Conservation (phyloP, 2,797 vertebrate genomes). For the Bradypodion ventrale region DNA sequence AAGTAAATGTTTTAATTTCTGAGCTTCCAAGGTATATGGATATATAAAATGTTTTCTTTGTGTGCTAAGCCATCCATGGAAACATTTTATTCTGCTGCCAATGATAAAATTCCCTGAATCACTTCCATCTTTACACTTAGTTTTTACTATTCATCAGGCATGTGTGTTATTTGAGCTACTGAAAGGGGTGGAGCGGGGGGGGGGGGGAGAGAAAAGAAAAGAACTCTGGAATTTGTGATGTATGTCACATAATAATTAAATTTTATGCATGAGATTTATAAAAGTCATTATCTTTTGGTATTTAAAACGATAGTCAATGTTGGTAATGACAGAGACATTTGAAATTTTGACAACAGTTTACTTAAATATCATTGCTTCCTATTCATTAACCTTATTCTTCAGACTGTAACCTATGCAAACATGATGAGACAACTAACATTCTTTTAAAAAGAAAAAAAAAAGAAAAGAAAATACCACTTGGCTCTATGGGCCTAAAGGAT, state of each 20-base stretch:
- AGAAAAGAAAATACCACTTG: not conserved
- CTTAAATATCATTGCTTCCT: slow-evolving; percentile 23
- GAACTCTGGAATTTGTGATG: not conserved
- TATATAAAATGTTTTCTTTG: no score
- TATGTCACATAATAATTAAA: not conserved
- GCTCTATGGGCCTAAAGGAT: not conserved
- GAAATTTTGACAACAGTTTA: slow-evolving; percentile 5
- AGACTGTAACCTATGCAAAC: slow-evolving; percentile 9
- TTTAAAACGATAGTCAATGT: not conserved
- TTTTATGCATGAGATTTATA: not conserved
- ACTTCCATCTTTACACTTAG: not conserved
- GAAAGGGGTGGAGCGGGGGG: no score
- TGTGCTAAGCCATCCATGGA: no score
- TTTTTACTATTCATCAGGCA: not conserved
- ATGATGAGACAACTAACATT: not conserved
- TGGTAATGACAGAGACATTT: slow-evolving; percentile 15
- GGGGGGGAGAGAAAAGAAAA: no score
- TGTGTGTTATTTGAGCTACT: not conserved
- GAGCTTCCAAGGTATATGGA: no score
- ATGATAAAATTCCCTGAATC: not conserved
- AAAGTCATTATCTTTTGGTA: not conserved
- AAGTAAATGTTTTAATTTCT: no score
- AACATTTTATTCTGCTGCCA: not conserved
- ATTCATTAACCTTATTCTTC: not conserved
- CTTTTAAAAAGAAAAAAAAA: not conserved